Evolutionary conservation across 2,888 invertebrate species (phyloP).

Genomic region (Helicoverpa assulta): DNA sequence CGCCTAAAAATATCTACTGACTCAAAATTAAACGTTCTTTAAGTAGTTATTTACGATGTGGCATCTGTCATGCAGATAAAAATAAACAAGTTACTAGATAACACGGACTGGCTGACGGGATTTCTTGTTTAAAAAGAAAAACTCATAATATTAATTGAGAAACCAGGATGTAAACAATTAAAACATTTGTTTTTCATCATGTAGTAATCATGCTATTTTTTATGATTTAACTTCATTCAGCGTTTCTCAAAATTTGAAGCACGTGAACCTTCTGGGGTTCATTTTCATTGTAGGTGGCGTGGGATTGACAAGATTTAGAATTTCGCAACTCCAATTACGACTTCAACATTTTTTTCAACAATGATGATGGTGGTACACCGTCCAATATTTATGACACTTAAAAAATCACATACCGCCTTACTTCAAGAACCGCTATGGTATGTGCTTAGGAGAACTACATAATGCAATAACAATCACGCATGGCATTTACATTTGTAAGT

Average conservation of each 20-base stretch:
- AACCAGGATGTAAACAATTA: background rate
- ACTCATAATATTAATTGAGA: background rate
- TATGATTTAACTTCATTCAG: background rate
- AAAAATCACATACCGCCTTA: conserved; percentile 1
- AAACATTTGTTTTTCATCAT: background rate
- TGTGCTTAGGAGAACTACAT: background rate
- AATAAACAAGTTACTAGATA: background rate
- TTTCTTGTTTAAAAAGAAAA: background rate
- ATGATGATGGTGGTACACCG: too few relatives aligned
- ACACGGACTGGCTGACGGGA: background rate
- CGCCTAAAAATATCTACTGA: background rate
- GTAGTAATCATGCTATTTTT: background rate
- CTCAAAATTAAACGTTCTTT: conserved; percentile 6
- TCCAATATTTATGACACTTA: too few relatives aligned
- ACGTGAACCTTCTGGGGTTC: too few relatives aligned
- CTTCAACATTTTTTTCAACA: too few relatives aligned
- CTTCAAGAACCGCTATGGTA: conserved; percentile 1
- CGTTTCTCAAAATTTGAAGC: background rate
- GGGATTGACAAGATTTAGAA: too few relatives aligned
- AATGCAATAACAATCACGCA: conserved; percentile 1
- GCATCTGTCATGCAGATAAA: conserved; percentile 12
- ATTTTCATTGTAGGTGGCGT: too few relatives aligned
- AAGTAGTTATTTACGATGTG: conserved; percentile 2
- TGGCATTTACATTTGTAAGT: background rate
- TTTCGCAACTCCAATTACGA: too few relatives aligned